Base-by-base conservation (phyloP, 1,140 invertebrate species). In the Wasmannia auropunctata region DNA sequence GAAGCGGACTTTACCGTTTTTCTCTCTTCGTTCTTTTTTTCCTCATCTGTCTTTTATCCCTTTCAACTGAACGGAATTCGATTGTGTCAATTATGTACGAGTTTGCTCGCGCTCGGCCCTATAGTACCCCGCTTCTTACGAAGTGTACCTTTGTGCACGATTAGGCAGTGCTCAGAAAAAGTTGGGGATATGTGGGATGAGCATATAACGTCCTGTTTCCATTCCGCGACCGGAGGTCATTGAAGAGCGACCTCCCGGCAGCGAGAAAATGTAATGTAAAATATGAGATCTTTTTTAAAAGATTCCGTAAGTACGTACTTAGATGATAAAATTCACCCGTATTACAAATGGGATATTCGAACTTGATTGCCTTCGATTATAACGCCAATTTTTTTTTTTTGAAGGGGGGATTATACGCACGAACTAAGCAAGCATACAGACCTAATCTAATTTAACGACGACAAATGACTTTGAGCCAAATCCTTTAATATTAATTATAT, bases 101-200 rank as follows among this genome's bases (percentile, higher is more conserved):
- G 86, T 83, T 83, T 70, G 51, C 67, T 83, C 79, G 67, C 79
- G 79, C 79, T 83, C 90, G 90, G 81, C 85, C 76, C 87, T 86
- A 75, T 83, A 83, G 65, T 74, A 83, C 51, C 79, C 51, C 79
- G 11, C 43, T 83, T 72, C 43, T 83, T 72, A 83, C 14, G 43
- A 58, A 83, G 67, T 72, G 46, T 75, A 34, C 77, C 65, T 84
- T 86, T 86, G 70, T 83, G 85, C 74, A 90, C 86, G 75, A 88
- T 91, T 85, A 88, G 90, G 89, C 91, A 92, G 91, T 91, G 85
- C 90, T 90, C 80, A 86, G 88, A 88, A 86, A 83, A 74, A 25
- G 54, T 77, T 86, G 81, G 75, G 80, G 91, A 92, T 92, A 91
- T 92, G 90, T 92, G 79, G 70, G 28, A 70, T 88, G 70, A 83